Conservation (phyloP, 64 coral and sea anemone genomes). For the Trachythela sp. region DNA sequence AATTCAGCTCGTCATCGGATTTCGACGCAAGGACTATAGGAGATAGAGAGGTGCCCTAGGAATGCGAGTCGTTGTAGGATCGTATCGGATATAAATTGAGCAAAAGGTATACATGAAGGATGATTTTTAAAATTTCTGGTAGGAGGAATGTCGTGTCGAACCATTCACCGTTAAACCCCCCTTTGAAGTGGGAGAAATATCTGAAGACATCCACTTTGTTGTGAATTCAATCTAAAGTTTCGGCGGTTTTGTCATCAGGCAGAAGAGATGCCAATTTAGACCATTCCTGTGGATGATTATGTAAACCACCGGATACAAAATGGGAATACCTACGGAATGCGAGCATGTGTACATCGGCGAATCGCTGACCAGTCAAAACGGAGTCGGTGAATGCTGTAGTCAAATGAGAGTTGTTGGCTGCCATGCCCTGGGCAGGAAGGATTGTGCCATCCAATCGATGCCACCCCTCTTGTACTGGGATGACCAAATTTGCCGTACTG, state of each 20-base stretch:
- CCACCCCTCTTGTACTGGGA: background rate
- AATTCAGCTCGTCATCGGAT: no score
- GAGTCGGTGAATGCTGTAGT: background rate
- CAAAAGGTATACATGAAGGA: conserved; percentile 19
- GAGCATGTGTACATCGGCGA: conserved; percentile 15
- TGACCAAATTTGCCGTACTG: conserved; percentile 26
- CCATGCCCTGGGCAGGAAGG: conserved; percentile 43
- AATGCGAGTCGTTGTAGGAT: conserved; percentile 33
- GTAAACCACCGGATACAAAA: conserved; percentile 21
- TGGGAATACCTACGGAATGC: conserved; percentile 19
- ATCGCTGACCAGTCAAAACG: no score
- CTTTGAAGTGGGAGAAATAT: background rate
- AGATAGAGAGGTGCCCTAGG: no score
- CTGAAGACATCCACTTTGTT: no score
- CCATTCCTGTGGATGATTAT: conserved; percentile 22
- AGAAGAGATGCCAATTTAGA: background rate
- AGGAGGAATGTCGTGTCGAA: conserved; percentile 16
- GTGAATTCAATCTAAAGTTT: background rate
- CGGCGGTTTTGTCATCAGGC: background rate
- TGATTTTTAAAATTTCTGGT: conserved; percentile 24
- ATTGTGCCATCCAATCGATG: conserved; percentile 18
- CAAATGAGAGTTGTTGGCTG: conserved; percentile 32
- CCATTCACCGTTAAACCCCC: conserved; percentile 3
- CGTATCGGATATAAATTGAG: conserved; percentile 39
- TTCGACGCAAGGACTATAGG: no score